A percentile compares a stretch with the other conserved stretches of the same genome.
Conservation (phyloP, 2,888 invertebrate genomes). For the Callimorpha dominula region DNA sequence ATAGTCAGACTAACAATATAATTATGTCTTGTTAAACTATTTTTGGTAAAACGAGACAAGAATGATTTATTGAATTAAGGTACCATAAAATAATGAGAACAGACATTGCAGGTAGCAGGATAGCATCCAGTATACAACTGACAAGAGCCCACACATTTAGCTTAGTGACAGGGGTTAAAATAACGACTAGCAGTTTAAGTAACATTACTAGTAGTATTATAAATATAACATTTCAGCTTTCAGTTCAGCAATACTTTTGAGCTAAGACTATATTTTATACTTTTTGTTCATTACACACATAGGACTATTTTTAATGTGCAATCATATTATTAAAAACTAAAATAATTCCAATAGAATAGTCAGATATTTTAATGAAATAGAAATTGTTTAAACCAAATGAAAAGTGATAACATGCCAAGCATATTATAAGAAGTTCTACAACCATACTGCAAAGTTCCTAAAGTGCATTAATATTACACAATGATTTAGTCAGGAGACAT, state of each 20-base stretch:
- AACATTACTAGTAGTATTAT: neutral
- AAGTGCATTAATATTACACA: conserved; percentile 66
- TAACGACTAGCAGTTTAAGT: neutral
- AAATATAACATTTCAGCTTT: neutral
- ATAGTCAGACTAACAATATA: neutral
- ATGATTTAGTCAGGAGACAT: conserved; percentile 72
- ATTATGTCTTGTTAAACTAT: neutral
- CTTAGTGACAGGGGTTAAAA: no score
- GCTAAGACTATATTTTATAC: neutral
- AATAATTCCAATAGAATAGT: conserved; percentile 8
- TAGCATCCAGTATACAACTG: no score
- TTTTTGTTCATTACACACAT: neutral
- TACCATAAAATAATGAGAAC: neutral
- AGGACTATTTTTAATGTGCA: neutral
- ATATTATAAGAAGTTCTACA: conserved; percentile 60
- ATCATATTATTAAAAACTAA: neutral
- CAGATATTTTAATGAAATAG: conserved; percentile 30
- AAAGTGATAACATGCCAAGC: conserved; percentile 72
- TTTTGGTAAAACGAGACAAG: neutral
- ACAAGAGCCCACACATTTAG: no score
- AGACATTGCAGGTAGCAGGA: neutral
- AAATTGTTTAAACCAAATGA: conserved; percentile 51
- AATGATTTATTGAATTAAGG: neutral
- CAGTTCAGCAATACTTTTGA: conserved; percentile 8
- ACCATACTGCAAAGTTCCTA: conserved; percentile 58